Evolutionary conservation across 1,140 invertebrate genomes (phyloP).

Genomic region (Epicauta chinensis): DNA sequence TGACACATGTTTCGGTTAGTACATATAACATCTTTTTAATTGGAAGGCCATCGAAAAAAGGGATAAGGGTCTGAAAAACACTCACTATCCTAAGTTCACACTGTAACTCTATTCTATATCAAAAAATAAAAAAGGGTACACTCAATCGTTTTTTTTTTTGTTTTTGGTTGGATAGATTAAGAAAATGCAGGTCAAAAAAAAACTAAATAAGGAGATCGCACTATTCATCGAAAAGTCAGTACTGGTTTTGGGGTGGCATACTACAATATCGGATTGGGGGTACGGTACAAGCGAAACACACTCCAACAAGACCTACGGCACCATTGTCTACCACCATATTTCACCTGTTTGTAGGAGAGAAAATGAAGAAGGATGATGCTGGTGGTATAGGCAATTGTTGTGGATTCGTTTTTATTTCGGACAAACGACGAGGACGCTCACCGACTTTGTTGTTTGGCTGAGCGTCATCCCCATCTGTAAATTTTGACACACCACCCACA

Average conservation of each 20-base stretch:
- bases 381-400: slow-evolving; percentile 92
- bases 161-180: too few relatives aligned
- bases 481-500: slow-evolving; percentile 35
- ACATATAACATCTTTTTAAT: slow-evolving; percentile 2
- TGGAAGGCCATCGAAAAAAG: neutral
- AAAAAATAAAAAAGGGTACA: too few relatives aligned
- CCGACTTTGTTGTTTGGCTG: slow-evolving; percentile 55
- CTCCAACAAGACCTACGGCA: slow-evolving; percentile 31
- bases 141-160: too few relatives aligned
- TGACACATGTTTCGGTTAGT: neutral
- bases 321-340: slow-evolving; percentile 32
- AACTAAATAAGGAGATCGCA: slow-evolving; percentile 18
- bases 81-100: slow-evolving; percentile 6
- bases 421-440: slow-evolving; percentile 82
- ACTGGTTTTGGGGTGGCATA: slow-evolving; percentile 19
- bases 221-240: slow-evolving; percentile 26
- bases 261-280: slow-evolving; percentile 27
- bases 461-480: slow-evolving; percentile 49
- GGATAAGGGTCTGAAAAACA: slow-evolving; percentile 2
- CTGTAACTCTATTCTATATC: slow-evolving; percentile 4
- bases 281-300: slow-evolving; percentile 30
- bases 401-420: slow-evolving; percentile 77
- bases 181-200: slow-evolving; percentile 15
- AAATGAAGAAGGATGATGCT: slow-evolving; percentile 93
- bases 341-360: slow-evolving; percentile 91